These are phyloP conservation scores for Petrocephalus sullivani DNA, from an alignment of 2,797 vertebrate species.

Conservation along the genomic window DNA sequence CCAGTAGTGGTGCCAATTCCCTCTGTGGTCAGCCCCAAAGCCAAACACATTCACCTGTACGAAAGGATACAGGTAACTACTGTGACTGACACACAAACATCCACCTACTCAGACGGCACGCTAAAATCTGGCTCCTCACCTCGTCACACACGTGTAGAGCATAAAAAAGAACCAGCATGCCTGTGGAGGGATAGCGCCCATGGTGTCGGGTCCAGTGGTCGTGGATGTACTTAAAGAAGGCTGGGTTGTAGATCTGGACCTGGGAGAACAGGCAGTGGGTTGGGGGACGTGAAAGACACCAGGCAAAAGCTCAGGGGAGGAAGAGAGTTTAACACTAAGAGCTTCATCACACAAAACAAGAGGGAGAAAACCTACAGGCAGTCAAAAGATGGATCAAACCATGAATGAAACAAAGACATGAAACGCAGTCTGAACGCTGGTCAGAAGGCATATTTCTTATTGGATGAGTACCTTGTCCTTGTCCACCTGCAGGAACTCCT, in stretches of 20 bases:
- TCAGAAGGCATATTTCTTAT: background rate
- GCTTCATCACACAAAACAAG: background rate
- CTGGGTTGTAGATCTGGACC: slow-evolving; percentile 98
- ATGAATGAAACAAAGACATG: no score
- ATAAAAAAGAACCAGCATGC: slow-evolving; percentile 96
- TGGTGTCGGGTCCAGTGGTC: slow-evolving; percentile 92
- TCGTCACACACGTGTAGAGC: slow-evolving; percentile 94
- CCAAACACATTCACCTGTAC: slow-evolving; percentile 92
- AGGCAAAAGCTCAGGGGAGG: background rate
- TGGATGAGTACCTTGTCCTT: slow-evolving; percentile 83
- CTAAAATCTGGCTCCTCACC: slow-evolving; percentile 57
- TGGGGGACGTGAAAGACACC: background rate
- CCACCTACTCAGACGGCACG: background rate
- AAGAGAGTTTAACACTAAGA: background rate
- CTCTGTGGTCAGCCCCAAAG: slow-evolving; percentile 89
- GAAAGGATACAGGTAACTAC: background rate
- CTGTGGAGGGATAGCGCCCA: slow-evolving; percentile 94
- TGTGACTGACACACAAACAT: background rate
- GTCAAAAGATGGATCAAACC: background rate
- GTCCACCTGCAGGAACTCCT: slow-evolving; percentile 95
- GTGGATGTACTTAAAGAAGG: slow-evolving; percentile 98
- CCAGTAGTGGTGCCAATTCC: slow-evolving; percentile 99
- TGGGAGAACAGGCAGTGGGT: slow-evolving; percentile 36
- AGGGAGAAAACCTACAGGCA: background rate
- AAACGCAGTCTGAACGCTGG: no score